Evolutionary conservation across 2,797 vertebrate species (phyloP), one percentile per base, ranked within the genome.

Genomic region (Masticophis lateralis): DNA sequence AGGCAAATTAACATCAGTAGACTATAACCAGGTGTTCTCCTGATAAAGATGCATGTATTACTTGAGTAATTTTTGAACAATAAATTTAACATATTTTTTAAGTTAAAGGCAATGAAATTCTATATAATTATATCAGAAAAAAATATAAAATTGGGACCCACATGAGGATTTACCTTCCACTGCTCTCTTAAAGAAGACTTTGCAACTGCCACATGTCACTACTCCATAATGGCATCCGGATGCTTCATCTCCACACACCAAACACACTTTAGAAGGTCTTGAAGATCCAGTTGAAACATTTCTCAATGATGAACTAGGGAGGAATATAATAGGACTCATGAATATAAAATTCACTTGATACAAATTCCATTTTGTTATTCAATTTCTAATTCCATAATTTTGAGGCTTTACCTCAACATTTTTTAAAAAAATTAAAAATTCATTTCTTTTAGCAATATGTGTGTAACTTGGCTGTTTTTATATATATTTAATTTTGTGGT

Each of bases 131-230:
- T 20, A 94, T 47, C 2, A 32, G 9, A 92, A 95, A 95, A 63
- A 89, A 86, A 60, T 93, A 93, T 93, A 94, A 96, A 96, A 94
- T 91, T 87, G 93, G 94, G 95, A 96, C 97, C 96, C 97, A 97
- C 97, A 95, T 95, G 95, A 97, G 96, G 95, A 97, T 97, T 98
- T 99, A 99, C 99, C 99, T 99, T 99, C 99, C 95, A 99, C 99
- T 2, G 99, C 99, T 98, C 99, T 98, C 97, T 99, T 99, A 98
- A 99, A 99, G 98, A 99, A 99, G 96, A 99, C 99, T 97, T 99
- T 99, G 97, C 99, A 99, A 98, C 99, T 99, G 95, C 99, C 99
- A 91, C 99, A 99, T 0, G 99, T 99, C 95, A 99, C 99, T 0
- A 99, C 99, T 11, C 99, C 99, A 89, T 99, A 99, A 97, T 99